Percentiles rank a stretch among this genome's conserved stretches.
These are phyloP conservation scores for Mylabris sibirica DNA, from an alignment of 2,888 invertebrate genomes.

Conservation along the genomic window DNA sequence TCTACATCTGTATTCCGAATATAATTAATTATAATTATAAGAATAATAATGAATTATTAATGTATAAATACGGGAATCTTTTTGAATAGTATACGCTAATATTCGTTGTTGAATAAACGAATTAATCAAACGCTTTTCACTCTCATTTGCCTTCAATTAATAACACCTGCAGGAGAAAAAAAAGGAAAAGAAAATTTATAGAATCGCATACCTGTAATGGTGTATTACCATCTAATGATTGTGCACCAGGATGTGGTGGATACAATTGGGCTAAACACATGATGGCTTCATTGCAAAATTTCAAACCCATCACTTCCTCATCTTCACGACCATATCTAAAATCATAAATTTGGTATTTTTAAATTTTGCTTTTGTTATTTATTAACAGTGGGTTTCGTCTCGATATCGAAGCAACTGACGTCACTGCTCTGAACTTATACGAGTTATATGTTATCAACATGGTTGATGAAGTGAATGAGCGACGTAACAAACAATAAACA, in stretches of 20 bases:
- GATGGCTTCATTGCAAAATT: slow-evolving; percentile 97
- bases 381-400: too few species aligned
- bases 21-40: not conserved
- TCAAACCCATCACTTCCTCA: slow-evolving; percentile 97
- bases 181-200: not conserved
- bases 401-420: too few species aligned
- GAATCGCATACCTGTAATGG: slow-evolving; percentile 74
- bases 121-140: too few species aligned
- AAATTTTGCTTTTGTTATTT: not conserved
- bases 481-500: too few species aligned
- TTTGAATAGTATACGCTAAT: too few species aligned
- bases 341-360: slow-evolving; percentile 21
- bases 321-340: slow-evolving; percentile 94
- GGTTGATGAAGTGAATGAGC: too few species aligned
- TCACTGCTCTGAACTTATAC: too few species aligned
- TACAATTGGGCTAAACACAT: slow-evolving; percentile 90
- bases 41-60: too few species aligned
- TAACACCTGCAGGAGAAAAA: not conserved
- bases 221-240: slow-evolving; percentile 67
- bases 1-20: not conserved
- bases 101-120: too few species aligned
- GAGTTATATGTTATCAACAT: too few species aligned
- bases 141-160: too few species aligned
- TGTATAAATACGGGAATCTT: too few species aligned
- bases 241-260: slow-evolving; percentile 67